Percentiles rank a stretch among this genome's conserved stretches.
Evolutionary conservation across 2,888 invertebrate species (phyloP).

Genomic region (Laothoe populi): DNA sequence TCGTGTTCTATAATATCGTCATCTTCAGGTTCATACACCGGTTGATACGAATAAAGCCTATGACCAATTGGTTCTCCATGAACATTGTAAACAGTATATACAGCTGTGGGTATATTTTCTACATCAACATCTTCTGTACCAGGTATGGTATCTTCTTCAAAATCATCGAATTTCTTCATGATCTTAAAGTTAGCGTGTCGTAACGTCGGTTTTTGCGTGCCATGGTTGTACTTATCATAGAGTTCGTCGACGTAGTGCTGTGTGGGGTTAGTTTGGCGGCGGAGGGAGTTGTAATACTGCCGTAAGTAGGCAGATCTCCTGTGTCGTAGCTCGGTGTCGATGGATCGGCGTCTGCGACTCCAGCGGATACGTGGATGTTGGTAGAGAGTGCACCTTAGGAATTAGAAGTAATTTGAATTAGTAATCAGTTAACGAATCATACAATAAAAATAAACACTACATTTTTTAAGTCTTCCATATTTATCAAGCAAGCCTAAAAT

Average conservation of each 20-base stretch:
- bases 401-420: background rate
- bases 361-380: constrained; percentile 94
- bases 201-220: constrained; percentile 70
- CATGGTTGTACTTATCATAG: constrained; percentile 78
- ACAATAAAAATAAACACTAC: no score
- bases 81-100: constrained; percentile 77
- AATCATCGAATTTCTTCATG: constrained; percentile 74
- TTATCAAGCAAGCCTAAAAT: no score
- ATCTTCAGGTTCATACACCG: constrained; percentile 77
- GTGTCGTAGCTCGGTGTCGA: constrained; percentile 70
- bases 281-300: constrained; percentile 72
- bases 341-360: constrained; percentile 88
- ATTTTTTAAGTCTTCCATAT: no score
- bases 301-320: constrained; percentile 70
- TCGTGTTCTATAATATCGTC: constrained; percentile 64
- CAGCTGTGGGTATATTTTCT: constrained; percentile 72
- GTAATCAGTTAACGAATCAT: no score
- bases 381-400: constrained; percentile 89
- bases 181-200: constrained; percentile 78
- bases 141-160: constrained; percentile 61
- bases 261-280: constrained; percentile 55
- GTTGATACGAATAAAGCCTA: constrained; percentile 76
- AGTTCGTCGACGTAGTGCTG: constrained; percentile 65
- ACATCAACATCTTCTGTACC: constrained; percentile 53
- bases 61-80: constrained; percentile 81